A percentile compares a stretch with the other conserved stretches of the same genome.
Conservation (phyloP, 2,797 vertebrate genomes). For the Rhinoraja longicauda region DNA sequence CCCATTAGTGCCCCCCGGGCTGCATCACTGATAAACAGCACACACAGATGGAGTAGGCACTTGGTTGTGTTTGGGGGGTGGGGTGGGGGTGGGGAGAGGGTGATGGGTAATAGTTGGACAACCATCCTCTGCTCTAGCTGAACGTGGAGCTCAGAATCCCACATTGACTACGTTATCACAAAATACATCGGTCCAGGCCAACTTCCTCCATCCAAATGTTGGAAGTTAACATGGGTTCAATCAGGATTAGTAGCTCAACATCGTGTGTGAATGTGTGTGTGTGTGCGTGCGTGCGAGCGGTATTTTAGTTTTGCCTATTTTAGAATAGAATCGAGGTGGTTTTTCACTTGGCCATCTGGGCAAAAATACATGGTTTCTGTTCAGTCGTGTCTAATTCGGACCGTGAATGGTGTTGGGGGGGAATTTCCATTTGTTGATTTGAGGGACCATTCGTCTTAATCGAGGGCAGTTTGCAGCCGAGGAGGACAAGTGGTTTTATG, state of each 20-base stretch:
- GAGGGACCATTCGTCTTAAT: not conserved
- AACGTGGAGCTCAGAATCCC: no score
- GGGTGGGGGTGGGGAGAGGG: not conserved
- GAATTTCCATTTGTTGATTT: not conserved
- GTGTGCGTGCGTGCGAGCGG: not conserved
- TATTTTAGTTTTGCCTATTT: not conserved
- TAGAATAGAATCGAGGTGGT: slow-evolving; percentile 5
- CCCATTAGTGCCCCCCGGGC: not conserved
- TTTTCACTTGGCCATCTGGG: not conserved
- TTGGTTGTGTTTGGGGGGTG: not conserved
- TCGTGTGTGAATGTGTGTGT: not conserved
- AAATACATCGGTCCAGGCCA: not conserved
- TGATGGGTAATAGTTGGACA: not conserved
- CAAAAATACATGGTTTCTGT: not conserved
- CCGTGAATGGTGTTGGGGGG: not conserved
- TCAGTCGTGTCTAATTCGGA: not conserved
- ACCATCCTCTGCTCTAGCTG: not conserved
- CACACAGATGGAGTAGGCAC: not conserved
- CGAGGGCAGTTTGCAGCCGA: not conserved
- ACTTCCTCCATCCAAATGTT: no score
- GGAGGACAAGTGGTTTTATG: not conserved
- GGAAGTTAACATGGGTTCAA: not conserved
- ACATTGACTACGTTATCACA: not conserved
- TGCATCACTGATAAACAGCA: no score
- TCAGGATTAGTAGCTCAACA: not conserved